These are phyloP conservation scores for Hyperoplus immaculatus DNA, from an alignment of 2,797 vertebrate genomes.

Conservation along the genomic window DNA sequence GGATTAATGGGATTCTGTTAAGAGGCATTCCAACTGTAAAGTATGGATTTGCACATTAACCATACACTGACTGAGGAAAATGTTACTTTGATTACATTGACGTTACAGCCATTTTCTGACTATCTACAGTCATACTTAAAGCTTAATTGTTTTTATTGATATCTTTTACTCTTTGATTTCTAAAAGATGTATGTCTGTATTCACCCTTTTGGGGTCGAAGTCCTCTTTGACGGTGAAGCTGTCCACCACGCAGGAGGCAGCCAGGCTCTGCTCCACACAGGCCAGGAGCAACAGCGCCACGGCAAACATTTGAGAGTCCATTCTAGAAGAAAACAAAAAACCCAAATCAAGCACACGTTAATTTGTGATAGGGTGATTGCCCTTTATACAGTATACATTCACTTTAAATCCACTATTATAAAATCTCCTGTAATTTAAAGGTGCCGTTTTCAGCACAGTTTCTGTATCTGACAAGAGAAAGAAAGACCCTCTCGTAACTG, in stretches of 20 bases:
- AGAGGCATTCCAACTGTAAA: neutral
- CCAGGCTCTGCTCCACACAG: slow-evolving; percentile 82
- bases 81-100: too few relatives aligned
- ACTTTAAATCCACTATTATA: neutral
- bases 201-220: slow-evolving; percentile 90
- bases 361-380: neutral
- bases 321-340: slow-evolving; percentile 71
- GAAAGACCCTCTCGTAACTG: neutral
- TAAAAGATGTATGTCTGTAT: slow-evolving; percentile 6
- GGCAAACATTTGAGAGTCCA: slow-evolving; percentile 84
- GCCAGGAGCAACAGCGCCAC: slow-evolving; percentile 84
- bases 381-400: too few relatives aligned
- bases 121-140: neutral
- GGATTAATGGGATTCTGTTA: neutral
- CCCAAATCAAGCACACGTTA: neutral
- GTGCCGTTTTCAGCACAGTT: neutral
- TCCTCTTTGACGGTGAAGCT: slow-evolving; percentile 90
- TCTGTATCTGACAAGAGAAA: neutral
- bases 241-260: slow-evolving; percentile 88
- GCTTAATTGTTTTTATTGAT: neutral
- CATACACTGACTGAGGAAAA: too few relatives aligned
- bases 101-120: too few relatives aligned
- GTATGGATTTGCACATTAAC: neutral
- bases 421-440: neutral
- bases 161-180: neutral